Evolutionary conservation across 1,140 invertebrate species (phyloP).

Genomic region (Drosophila lowei): DNA sequence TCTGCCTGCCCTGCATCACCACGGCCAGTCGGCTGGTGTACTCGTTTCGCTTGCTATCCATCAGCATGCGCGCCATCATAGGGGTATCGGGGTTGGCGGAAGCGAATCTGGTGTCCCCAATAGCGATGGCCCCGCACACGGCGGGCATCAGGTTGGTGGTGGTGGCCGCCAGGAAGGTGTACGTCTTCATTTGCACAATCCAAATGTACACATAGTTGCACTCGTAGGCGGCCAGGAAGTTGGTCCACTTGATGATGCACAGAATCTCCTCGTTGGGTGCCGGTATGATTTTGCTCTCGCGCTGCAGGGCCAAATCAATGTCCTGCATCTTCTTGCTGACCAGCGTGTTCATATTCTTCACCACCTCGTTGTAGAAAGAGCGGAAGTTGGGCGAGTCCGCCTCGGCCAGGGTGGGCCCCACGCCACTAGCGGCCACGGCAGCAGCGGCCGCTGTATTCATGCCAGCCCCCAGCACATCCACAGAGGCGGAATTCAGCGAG

Average conservation of each 20-base stretch:
- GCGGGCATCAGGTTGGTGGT: conserved; percentile 71
- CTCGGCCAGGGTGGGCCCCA: background rate
- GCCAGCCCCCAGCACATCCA: conserved; percentile 15
- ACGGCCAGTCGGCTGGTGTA: conserved; percentile 65
- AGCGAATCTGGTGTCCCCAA: conserved; percentile 64
- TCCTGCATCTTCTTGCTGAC: conserved; percentile 82
- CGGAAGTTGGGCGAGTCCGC: conserved; percentile 36
- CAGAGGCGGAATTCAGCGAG: conserved; percentile 46
- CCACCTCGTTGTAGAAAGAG: conserved; percentile 65
- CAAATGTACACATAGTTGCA: conserved; percentile 71
- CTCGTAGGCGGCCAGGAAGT: conserved; percentile 71
- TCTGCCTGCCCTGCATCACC: conserved; percentile 75
- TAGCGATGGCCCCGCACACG: conserved; percentile 59
- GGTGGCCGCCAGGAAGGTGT: conserved; percentile 67
- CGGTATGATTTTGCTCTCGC: conserved; percentile 77
- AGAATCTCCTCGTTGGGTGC: conserved; percentile 75
- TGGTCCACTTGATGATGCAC: conserved; percentile 77
- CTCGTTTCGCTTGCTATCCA: conserved; percentile 50
- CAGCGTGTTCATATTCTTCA: conserved; percentile 73
- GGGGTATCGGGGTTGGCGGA: conserved; percentile 31
- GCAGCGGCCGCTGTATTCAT: conserved; percentile 19
- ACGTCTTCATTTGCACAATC: conserved; percentile 68
- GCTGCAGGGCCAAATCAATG: conserved; percentile 72
- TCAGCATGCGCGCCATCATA: conserved; percentile 66
- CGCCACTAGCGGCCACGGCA: conserved; percentile 1